Percentiles rank a stretch among this genome's conserved stretches.
phyloP scores from a whole-genome alignment of 2,113 vertebrate genomes.

The Microcebus jonahi region DNA sequence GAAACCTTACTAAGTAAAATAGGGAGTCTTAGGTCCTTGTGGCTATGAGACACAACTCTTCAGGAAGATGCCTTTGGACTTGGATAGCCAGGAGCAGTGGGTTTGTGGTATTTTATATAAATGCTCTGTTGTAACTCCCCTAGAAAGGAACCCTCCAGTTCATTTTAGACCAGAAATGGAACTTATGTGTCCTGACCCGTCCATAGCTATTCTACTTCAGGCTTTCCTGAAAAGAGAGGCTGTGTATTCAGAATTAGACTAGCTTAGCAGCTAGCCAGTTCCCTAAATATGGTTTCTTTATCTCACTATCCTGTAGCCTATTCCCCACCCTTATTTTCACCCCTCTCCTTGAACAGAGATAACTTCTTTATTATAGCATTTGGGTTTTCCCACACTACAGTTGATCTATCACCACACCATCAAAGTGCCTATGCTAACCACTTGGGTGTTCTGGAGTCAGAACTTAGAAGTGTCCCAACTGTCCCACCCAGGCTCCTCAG shows the following conservation, averaged over 20 bases:
- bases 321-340: background rate
- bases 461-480: conserved; percentile 57
- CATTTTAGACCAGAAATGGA: background rate
- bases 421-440: conserved; percentile 59
- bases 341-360: conserved; percentile 12
- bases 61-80: background rate
- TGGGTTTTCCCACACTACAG: conserved; percentile 51
- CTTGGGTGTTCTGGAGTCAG: conserved; percentile 76
- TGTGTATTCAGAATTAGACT: conserved; percentile 41
- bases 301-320: background rate
- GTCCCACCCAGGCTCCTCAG: conserved; percentile 65
- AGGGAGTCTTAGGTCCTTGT: background rate
- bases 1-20: conserved; percentile 48
- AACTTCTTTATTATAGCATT: conserved; percentile 32
- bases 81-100: background rate
- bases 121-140: background rate
- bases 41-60: background rate
- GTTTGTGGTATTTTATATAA: conserved; percentile 37
- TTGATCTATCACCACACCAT: conserved; percentile 15
- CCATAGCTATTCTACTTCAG: background rate
- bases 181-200: background rate
- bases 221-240: conserved; percentile 4
- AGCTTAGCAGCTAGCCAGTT: background rate
- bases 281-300: conserved; percentile 38
- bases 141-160: background rate